These are phyloP conservation scores for Corvus hawaiiensis DNA, from an alignment of 2,113 vertebrate species.

Conservation along the genomic window DNA sequence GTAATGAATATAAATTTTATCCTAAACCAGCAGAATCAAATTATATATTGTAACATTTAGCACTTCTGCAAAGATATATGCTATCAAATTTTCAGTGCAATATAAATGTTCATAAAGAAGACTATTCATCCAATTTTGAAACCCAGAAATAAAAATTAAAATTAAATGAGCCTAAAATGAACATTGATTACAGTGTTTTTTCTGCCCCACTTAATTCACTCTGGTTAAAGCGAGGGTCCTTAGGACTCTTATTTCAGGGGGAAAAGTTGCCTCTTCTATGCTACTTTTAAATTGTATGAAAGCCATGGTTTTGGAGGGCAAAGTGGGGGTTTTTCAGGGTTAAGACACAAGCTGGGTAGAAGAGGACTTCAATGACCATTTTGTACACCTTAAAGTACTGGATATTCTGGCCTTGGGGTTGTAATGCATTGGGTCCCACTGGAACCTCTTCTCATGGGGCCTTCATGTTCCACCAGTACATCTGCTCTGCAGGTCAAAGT, in stretches of 20 bases:
- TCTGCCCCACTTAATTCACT: background rate
- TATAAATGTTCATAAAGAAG: background rate
- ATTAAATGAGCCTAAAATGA: background rate
- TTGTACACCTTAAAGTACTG: background rate
- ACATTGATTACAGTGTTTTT: background rate
- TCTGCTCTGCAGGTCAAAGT: background rate
- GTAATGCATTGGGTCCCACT: background rate
- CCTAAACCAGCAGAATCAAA: background rate
- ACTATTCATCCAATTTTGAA: background rate
- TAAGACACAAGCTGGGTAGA: background rate
- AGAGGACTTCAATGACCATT: background rate
- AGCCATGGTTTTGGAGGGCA: background rate
- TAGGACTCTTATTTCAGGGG: background rate
- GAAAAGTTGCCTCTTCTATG: background rate
- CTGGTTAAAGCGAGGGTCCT: background rate
- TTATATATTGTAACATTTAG: background rate
- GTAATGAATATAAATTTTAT: background rate
- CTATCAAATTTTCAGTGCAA: background rate
- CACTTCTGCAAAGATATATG: background rate
- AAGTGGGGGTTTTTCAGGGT: background rate
- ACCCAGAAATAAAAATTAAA: background rate
- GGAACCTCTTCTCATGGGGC: background rate
- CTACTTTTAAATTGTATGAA: background rate
- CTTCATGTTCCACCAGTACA: background rate
- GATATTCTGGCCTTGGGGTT: background rate